phyloP scores from a whole-genome alignment of 2,888 invertebrate genomes.

The Sepiola atlantica region DNA sequence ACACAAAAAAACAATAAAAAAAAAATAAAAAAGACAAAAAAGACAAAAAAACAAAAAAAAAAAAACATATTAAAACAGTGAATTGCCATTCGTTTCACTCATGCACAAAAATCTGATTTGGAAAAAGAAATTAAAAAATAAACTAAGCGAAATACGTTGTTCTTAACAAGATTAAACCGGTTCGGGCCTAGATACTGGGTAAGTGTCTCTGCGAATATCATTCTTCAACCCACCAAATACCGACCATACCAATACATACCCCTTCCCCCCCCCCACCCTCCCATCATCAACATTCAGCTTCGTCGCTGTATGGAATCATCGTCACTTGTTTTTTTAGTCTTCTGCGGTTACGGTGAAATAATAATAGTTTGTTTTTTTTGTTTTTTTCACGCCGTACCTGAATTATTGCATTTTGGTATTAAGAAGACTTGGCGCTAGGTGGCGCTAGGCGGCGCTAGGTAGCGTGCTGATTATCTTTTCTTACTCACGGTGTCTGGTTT shows the following conservation, averaged over 20 bases:
- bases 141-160: not conserved
- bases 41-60: too few species aligned
- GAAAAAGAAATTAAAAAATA: not conserved
- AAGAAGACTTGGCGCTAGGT: not conserved
- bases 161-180: not conserved
- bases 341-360: not conserved
- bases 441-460: not conserved
- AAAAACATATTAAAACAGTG: too few species aligned
- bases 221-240: not conserved
- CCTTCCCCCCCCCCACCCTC: not conserved
- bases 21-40: too few species aligned
- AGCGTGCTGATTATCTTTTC: not conserved
- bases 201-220: not conserved
- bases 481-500: not conserved
- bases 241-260: not conserved
- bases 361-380: not conserved
- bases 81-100: too few species aligned
- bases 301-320: not conserved
- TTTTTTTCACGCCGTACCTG: not conserved
- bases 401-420: slow-evolving; percentile 19
- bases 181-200: not conserved
- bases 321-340: not conserved
- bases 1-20: too few species aligned
- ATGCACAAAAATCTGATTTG: too few species aligned
- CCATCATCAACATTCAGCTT: not conserved